Conservation (phyloP, 2,113 vertebrate species). For the Mustelus asterias region DNA sequence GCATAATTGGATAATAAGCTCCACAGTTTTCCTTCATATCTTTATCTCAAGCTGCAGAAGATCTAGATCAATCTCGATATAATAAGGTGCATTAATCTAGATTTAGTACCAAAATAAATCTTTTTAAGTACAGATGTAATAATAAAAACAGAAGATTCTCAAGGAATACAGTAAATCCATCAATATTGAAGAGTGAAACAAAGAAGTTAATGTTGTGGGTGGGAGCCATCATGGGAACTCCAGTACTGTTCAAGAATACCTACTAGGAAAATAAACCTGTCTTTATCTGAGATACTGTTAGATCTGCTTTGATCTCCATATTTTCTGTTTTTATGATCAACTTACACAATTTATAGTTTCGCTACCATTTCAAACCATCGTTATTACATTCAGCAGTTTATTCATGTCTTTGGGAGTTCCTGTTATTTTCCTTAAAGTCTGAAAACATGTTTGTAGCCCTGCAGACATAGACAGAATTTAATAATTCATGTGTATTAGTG, state of each 20-base stretch:
- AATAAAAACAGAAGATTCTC: background rate
- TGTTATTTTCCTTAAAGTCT: conserved; percentile 2
- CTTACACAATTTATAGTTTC: background rate
- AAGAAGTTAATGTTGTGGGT: background rate
- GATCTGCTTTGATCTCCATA: background rate
- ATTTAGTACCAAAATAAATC: background rate
- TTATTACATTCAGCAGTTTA: background rate
- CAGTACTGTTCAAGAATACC: background rate
- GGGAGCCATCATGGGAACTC: background rate
- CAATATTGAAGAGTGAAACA: background rate
- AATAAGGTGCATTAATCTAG: background rate
- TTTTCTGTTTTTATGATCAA: background rate
- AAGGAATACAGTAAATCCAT: background rate
- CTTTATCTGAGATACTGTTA: background rate
- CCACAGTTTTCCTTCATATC: background rate
- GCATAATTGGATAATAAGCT: background rate
- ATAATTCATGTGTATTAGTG: conserved; percentile 23
- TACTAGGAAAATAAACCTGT: background rate
- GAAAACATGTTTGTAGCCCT: background rate
- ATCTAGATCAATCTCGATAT: background rate
- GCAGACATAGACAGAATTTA: background rate
- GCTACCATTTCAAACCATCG: background rate
- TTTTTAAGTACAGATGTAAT: background rate
- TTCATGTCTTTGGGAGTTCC: background rate
- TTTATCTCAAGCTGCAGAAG: background rate